phyloP scores from a whole-genome alignment of 2,113 vertebrate species.

The Gymnogyps californianus region DNA sequence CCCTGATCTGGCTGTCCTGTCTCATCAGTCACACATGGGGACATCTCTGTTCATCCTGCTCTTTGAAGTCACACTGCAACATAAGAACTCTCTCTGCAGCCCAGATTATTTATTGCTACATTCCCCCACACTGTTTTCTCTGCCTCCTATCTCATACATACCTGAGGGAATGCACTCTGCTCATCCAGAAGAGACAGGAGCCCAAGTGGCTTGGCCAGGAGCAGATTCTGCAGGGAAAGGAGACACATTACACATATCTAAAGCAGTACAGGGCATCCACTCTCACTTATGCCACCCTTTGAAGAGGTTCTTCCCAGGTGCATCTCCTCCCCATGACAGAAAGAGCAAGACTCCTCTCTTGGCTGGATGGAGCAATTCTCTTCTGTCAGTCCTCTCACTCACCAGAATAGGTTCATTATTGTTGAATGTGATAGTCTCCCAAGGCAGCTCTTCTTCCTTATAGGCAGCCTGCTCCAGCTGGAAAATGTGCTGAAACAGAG shows the following conservation, averaged over 20 bases:
- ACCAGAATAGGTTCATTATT: conserved; percentile 79
- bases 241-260: not conserved
- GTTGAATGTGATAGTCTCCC: conserved; percentile 71
- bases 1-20: not conserved
- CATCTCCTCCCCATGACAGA: not conserved
- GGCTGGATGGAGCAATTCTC: not conserved
- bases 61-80: not conserved
- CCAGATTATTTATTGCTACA: not conserved
- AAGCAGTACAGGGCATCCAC: not conserved
- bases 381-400: not conserved
- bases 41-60: not conserved
- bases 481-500: conserved; percentile 75
- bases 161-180: conserved; percentile 79
- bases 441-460: conserved; percentile 71
- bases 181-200: conserved; percentile 79
- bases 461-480: conserved; percentile 76
- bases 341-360: not conserved
- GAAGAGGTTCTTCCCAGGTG: not conserved
- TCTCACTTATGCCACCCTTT: not conserved
- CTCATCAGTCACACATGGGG: not conserved
- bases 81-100: not conserved
- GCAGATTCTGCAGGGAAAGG: conserved; percentile 67
- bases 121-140: not conserved
- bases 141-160: not conserved
- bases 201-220: conserved; percentile 75